phyloP scores from a whole-genome alignment of 2,888 invertebrate species.

The Sesia bembeciformis region DNA sequence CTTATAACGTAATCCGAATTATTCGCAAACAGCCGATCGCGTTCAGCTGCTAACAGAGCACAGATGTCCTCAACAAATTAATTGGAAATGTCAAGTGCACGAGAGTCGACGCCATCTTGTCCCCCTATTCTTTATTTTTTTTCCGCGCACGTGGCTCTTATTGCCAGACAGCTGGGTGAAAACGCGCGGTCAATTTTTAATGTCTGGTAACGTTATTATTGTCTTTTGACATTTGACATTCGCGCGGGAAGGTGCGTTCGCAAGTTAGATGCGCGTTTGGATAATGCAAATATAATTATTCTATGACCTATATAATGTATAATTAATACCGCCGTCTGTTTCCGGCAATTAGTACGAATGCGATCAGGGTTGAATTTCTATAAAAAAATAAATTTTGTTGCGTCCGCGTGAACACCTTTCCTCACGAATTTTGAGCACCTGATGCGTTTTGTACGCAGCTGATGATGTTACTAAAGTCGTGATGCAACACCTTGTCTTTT shows the following conservation, averaged over 20 bases:
- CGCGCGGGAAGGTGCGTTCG: conserved; percentile 33
- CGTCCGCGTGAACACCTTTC: conserved; percentile 44
- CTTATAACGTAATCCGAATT: conserved; percentile 53
- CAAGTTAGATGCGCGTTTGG: conserved; percentile 37
- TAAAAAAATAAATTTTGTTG: conserved; percentile 29
- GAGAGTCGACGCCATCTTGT: conserved; percentile 55
- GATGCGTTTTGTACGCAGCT: conserved; percentile 37
- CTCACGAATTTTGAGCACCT: conserved; percentile 55
- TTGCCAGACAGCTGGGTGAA: conserved; percentile 63
- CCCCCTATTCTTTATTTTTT: conserved; percentile 52
- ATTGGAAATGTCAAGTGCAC: conserved; percentile 74
- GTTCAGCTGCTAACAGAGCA: conserved; percentile 65
- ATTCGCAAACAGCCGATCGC: conserved; percentile 41
- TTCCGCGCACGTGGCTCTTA: conserved; percentile 60
- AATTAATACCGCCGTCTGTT: conserved; percentile 54
- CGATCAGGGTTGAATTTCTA: conserved; percentile 36
- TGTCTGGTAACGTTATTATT: conserved; percentile 28
- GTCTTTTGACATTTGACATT: conserved; percentile 38
- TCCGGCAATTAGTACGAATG: conserved; percentile 49
- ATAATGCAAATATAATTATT: conserved; percentile 43
- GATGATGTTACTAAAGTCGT: conserved; percentile 31
- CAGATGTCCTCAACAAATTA: conserved; percentile 72
- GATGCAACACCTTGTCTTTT: conserved; percentile 52
- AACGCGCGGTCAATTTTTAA: conserved; percentile 40
- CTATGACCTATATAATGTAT: conserved; percentile 52